Percentiles rank a stretch among this genome's conserved stretches.
Conservation (phyloP, 2,113 vertebrate genomes). For the Stegastes partitus region DNA sequence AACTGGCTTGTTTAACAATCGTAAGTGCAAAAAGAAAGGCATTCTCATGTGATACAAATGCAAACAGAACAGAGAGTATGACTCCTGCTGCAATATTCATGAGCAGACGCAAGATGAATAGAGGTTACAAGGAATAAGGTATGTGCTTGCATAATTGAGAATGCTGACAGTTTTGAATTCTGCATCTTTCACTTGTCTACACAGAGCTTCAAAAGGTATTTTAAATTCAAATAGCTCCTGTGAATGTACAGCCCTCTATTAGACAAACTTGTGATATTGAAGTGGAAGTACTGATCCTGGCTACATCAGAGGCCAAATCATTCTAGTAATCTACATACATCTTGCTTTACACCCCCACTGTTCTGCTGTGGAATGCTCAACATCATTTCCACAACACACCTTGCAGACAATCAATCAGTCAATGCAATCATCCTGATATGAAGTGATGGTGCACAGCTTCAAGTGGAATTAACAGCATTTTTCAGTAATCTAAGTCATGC, state of each 20-base stretch:
- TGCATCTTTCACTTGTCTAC: slow-evolving; percentile 34
- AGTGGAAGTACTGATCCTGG: slow-evolving; percentile 27
- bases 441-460: slow-evolving; percentile 49
- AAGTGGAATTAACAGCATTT: slow-evolving; percentile 68
- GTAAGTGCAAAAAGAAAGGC: slow-evolving; percentile 30
- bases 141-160: slow-evolving; percentile 66
- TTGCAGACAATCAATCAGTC: slow-evolving; percentile 65
- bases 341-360: slow-evolving; percentile 17
- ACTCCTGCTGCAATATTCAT: slow-evolving; percentile 69
- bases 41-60: slow-evolving; percentile 48
- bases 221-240: slow-evolving; percentile 30
- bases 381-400: slow-evolving; percentile 41
- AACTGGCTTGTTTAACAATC: slow-evolving; percentile 17
- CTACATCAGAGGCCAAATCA: slow-evolving; percentile 32
- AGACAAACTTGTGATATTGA: slow-evolving; percentile 40
- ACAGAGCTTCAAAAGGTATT: slow-evolving; percentile 53
- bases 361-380: slow-evolving; percentile 27
- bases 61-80: slow-evolving; percentile 49
- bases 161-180: slow-evolving; percentile 67
- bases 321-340: slow-evolving; percentile 46
- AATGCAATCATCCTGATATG: slow-evolving; percentile 50
- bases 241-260: slow-evolving; percentile 17
- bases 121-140: slow-evolving; percentile 49
- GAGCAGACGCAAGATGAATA: slow-evolving; percentile 54
- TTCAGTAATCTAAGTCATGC: slow-evolving; percentile 71